Evolutionary conservation across 2,113 vertebrate species (phyloP).

Genomic region (Pygoscelis adeliae): DNA sequence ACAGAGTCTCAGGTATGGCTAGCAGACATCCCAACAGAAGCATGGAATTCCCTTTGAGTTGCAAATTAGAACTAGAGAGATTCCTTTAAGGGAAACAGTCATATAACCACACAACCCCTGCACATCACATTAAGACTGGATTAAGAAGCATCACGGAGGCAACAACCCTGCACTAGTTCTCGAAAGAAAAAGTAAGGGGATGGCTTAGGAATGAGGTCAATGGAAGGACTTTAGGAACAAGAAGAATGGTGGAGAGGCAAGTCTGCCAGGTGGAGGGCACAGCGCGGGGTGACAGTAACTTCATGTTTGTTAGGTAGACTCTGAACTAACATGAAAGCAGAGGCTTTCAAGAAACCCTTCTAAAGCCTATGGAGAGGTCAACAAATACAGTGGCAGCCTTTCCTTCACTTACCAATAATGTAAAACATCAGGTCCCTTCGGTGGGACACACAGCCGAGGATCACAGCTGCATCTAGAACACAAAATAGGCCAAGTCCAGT

Average conservation of each 20-base stretch:
- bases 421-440: conserved; percentile 99
- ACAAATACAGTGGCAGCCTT: conserved; percentile 2
- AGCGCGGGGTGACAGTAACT: not conserved
- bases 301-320: conserved; percentile 32
- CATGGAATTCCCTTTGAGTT: not conserved
- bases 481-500: conserved; percentile 85
- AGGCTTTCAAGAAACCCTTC: not conserved
- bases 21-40: not conserved
- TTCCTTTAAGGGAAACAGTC: not conserved
- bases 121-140: not conserved
- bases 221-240: not conserved
- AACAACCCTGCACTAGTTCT: conserved; percentile 2
- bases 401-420: conserved; percentile 93
- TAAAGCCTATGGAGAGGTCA: not conserved
- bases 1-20: not conserved
- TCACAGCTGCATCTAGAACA: conserved; percentile 82
- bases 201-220: not conserved
- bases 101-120: not conserved
- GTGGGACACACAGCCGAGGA: conserved; percentile 87
- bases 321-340: not conserved
- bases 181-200: not conserved
- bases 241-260: not conserved
- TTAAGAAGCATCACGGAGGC: not conserved
- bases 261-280: not conserved
- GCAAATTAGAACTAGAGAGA: not conserved